Base-by-base conservation (phyloP, 2,888 invertebrate genomes). In the Anaspis maculata region DNA sequence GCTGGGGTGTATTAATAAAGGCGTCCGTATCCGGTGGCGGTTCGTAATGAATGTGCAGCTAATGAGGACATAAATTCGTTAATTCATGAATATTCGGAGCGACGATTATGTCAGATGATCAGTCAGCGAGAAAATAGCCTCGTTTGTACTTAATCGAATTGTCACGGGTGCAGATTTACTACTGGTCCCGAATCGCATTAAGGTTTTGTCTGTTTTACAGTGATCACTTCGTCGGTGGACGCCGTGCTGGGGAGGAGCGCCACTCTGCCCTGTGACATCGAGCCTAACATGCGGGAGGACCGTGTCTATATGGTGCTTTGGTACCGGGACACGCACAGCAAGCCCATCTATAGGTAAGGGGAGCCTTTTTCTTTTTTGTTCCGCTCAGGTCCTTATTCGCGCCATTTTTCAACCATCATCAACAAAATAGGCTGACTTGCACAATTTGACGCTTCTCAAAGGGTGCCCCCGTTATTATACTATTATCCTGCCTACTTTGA, bases 291-390 rank as follows among this genome's bases (percentile, higher is more conserved):
- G 34, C 76, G 79, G 53, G 86, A 86, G 54, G 90, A 90, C 66
- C 76, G 85, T 43, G 87, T 90, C 40, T 88, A 89, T 67, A 88
- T 90, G 86, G 89, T 91, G 50, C 74, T 91, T 32, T 91, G 90
- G 90, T 91, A 88, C 66, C 74, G 86, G 46, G 88, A 88, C 61
- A 83, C 80, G 52, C 82, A 81, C 32, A 83, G 83, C 44, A 88
- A 87, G 67, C 90, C 91, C 46, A 81, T 91, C 57, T 91, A 89
- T 73, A 90, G 88, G 90, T 89, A 69, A 71, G 19, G 5, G 19
- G 9, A n/a, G n/a, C n/a, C n/a, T n/a, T n/a, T n/a, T n/a, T n/a
- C n/a, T n/a, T n/a, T n/a, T n/a, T n/a, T n/a, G n/a, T n/a, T n/a
- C n/a, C n/a, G n/a, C n/a, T n/a, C n/a, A n/a, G n/a, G n/a, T n/a